Percentiles rank a stretch among this genome's conserved stretches.
Conservation (phyloP, 2,888 invertebrate genomes). For the Tineola bisselliella region DNA sequence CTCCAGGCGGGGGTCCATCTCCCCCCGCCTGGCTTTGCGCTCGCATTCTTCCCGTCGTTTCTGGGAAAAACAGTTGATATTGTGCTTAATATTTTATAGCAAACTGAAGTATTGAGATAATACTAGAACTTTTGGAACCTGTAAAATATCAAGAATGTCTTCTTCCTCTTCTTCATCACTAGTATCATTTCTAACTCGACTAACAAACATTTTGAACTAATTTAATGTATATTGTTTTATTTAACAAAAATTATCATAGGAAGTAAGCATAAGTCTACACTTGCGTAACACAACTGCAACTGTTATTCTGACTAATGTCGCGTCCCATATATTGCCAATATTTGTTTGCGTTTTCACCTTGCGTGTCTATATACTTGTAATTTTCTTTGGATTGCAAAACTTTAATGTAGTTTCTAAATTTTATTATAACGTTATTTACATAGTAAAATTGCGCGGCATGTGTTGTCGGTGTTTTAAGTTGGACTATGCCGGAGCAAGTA, state of each 20-base stretch:
- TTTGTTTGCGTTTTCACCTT: conserved; percentile 20
- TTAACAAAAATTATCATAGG: neutral
- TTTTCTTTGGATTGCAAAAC: neutral
- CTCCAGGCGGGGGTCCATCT: conserved; percentile 92
- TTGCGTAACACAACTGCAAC: neutral
- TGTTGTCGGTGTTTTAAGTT: neutral
- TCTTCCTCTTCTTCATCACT: conserved; percentile 71
- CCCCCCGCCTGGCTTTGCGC: conserved; percentile 87
- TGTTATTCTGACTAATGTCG: neutral
- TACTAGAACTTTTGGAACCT: conserved; percentile 29
- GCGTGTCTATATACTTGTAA: neutral
- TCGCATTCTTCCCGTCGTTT: conserved; percentile 90
- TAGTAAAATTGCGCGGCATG: neutral
- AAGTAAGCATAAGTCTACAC: neutral
- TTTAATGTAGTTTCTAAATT: neutral
- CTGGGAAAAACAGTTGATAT: conserved; percentile 26
- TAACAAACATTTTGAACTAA: conserved; percentile 63
- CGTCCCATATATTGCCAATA: conserved; percentile 17
- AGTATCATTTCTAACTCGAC: conserved; percentile 62
- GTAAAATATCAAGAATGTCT: conserved; percentile 62
- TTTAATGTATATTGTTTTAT: neutral
- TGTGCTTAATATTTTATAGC: neutral
- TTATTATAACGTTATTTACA: neutral
- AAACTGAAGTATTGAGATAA: neutral
- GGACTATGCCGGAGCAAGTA: neutral